These are phyloP conservation scores for Oxystoma pomonae DNA, from an alignment of 2,888 invertebrate genomes.

Conservation along the genomic window DNA sequence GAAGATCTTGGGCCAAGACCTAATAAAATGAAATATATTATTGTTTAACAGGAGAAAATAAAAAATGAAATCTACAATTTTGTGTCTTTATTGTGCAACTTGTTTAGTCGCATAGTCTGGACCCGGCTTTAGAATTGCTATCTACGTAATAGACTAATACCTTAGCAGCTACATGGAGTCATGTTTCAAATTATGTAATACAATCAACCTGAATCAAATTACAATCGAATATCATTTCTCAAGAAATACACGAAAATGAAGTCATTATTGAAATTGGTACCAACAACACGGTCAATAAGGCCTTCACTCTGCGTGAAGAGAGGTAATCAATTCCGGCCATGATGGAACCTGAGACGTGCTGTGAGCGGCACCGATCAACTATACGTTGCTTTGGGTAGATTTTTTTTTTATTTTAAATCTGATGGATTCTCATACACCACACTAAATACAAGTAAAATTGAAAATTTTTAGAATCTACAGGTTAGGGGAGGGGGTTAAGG, in stretches of 20 bases:
- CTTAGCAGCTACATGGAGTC: too few species aligned
- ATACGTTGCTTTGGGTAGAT: not conserved
- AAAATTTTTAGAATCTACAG: too few species aligned
- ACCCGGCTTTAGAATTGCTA: too few species aligned
- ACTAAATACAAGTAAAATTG: too few species aligned
- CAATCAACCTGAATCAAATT: not conserved
- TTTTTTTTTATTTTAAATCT: not conserved
- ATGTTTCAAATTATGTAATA: not conserved
- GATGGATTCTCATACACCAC: not conserved
- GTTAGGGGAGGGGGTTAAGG: too few species aligned
- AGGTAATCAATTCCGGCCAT: not conserved
- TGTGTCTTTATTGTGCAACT: too few species aligned
- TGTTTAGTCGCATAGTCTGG: too few species aligned
- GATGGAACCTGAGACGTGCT: not conserved
- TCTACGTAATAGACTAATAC: too few species aligned
- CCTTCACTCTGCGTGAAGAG: not conserved
- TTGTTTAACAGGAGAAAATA: too few species aligned
- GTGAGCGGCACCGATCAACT: not conserved
- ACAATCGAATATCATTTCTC: not conserved
- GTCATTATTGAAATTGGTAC: not conserved
- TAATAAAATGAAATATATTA: too few species aligned
- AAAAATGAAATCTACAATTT: too few species aligned
- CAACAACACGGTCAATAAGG: not conserved
- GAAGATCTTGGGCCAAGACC: too few species aligned
- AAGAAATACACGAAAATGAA: not conserved